Evolutionary conservation across 2,113 vertebrate genomes (phyloP).

Genomic region (Glaucomys volans): DNA sequence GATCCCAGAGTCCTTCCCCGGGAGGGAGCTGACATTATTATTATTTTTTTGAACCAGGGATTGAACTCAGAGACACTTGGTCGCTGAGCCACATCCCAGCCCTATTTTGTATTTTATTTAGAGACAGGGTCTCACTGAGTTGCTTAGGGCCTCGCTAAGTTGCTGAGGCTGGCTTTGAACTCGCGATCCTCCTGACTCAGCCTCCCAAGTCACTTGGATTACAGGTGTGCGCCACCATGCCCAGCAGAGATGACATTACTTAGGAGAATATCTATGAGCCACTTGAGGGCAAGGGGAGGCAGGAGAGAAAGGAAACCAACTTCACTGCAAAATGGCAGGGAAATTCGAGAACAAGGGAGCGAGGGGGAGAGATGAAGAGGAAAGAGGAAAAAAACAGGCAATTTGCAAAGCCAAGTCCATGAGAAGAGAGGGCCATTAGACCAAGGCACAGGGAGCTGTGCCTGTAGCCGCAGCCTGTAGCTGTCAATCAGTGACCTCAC

Average conservation of each 20-base stretch:
- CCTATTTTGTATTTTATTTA: too few relatives aligned
- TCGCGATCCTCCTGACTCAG: too few relatives aligned
- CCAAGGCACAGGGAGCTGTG: neutral
- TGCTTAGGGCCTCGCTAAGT: too few relatives aligned
- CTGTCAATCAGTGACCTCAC: neutral
- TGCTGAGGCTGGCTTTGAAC: too few relatives aligned
- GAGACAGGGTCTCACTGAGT: too few relatives aligned
- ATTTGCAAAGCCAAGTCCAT: neutral
- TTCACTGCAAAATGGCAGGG: neutral
- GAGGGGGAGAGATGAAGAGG: neutral
- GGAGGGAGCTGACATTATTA: neutral
- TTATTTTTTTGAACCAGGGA: too few relatives aligned
- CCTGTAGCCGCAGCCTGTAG: too few relatives aligned
- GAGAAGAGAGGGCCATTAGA: neutral
- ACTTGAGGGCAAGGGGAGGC: neutral
- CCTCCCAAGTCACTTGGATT: too few relatives aligned
- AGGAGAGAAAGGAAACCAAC: neutral
- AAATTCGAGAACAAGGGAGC: constrained; percentile 17
- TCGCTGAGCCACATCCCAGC: too few relatives aligned
- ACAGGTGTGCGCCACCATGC: too few relatives aligned
- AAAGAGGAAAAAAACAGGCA: neutral
- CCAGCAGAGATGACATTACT: neutral
- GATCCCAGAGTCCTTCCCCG: neutral
- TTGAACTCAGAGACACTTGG: too few relatives aligned
- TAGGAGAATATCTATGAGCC: constrained; percentile 31